Conservation (phyloP, 1,140 invertebrate species). For the Trichogramma pretiosum region DNA sequence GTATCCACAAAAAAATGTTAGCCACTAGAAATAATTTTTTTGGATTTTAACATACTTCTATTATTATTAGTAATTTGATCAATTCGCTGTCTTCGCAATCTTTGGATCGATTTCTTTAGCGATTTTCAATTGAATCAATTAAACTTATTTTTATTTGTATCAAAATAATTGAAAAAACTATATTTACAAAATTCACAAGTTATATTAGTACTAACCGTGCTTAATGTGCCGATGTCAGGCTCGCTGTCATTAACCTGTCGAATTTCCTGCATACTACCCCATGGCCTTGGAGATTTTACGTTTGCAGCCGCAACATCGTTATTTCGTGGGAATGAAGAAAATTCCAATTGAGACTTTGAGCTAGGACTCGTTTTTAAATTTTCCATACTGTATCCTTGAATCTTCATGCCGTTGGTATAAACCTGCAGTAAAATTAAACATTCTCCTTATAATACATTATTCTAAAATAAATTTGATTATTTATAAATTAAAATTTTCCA, state of each 20-base stretch:
- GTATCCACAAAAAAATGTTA: too few species aligned
- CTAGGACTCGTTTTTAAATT: slow-evolving; percentile 28
- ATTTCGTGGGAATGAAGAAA: slow-evolving; percentile 6
- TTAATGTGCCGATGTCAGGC: slow-evolving; percentile 23
- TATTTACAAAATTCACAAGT: neutral
- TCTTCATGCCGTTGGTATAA: slow-evolving; percentile 4
- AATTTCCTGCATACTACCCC: slow-evolving; percentile 54
- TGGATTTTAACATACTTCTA: too few species aligned
- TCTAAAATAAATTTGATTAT: too few species aligned
- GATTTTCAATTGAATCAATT: too few species aligned
- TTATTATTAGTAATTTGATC: too few species aligned
- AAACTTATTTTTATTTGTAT: slow-evolving; percentile 1
- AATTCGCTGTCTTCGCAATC: too few species aligned
- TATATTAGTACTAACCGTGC: slow-evolving; percentile 27
- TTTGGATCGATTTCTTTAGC: too few species aligned
- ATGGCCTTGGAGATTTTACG: slow-evolving; percentile 31
- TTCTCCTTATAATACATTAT: too few species aligned
- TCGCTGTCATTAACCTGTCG: slow-evolving; percentile 35
- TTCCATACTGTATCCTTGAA: slow-evolving; percentile 49
- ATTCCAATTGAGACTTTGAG: slow-evolving; percentile 2
- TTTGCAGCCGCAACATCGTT: slow-evolving; percentile 17
- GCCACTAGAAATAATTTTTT: too few species aligned
- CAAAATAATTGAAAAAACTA: slow-evolving; percentile 4
- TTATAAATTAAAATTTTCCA: too few species aligned
- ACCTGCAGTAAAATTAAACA: slow-evolving; percentile 14